phyloP scores from a whole-genome alignment of 2,888 invertebrate genomes.

The Spatulosminthurus flaviceps region DNA sequence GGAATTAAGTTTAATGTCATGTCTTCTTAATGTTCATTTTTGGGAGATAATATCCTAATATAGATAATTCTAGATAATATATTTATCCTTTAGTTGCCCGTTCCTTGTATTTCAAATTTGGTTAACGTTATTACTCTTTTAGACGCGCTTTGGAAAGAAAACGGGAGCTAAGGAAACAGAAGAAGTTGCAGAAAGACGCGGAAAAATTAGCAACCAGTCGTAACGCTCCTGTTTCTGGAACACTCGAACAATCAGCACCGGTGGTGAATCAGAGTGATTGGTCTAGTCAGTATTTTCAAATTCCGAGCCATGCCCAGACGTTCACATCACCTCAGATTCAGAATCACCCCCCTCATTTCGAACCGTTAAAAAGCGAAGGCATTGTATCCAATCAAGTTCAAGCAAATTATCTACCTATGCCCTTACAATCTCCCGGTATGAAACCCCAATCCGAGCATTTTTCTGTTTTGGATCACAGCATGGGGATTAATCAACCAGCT shows the following conservation, averaged over 20 bases:
- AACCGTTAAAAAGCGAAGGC: background rate
- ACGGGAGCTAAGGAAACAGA: background rate
- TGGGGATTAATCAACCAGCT: background rate
- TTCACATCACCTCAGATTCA: background rate
- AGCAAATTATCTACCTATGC: background rate
- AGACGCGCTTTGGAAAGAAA: background rate
- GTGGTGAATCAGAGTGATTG: background rate
- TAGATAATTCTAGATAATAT: no score
- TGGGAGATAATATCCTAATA: no score
- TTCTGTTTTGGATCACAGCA: background rate
- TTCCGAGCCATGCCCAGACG: background rate
- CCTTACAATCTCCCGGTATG: background rate
- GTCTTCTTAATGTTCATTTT: background rate
- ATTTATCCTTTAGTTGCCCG: no score
- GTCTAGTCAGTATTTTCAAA: constrained; percentile 16
- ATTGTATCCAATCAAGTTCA: background rate
- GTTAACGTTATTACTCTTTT: background rate
- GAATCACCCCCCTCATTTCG: background rate
- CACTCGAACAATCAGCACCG: background rate
- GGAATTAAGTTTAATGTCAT: no score
- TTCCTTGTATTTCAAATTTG: no score
- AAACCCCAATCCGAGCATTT: background rate
- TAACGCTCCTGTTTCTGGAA: background rate
- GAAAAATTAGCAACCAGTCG: background rate
- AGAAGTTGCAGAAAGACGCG: background rate